phyloP scores from a whole-genome alignment of 2,797 vertebrate species.

The Chelidonichthys spinosus region DNA sequence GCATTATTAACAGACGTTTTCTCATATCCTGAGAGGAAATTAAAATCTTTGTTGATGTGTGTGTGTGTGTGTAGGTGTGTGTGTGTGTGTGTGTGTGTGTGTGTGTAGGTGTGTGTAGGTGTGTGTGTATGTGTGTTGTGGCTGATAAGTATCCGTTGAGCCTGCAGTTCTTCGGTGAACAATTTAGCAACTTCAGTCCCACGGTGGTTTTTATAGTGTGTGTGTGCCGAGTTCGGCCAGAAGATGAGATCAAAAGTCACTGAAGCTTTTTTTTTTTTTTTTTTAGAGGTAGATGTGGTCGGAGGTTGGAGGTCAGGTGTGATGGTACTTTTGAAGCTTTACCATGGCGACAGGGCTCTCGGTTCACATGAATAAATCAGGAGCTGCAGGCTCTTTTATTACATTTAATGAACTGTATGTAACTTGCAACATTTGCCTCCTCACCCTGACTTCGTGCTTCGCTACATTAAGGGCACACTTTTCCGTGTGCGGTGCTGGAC shows the following conservation, averaged over 20 bases:
- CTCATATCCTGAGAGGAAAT: constrained; percentile 86
- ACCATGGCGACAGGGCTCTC: not conserved
- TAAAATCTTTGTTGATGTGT: constrained; percentile 64
- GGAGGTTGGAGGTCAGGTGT: not conserved
- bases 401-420: not conserved
- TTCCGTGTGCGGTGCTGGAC: no score
- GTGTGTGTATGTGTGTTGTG: constrained; percentile 4
- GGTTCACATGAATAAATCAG: not conserved
- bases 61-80: constrained; percentile 18
- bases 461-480: no score
- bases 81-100: constrained; percentile 28
- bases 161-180: constrained; percentile 25
- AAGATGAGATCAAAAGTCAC: constrained; percentile 15
- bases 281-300: not conserved
- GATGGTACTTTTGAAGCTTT: not conserved
- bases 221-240: not conserved
- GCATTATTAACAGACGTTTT: constrained; percentile 79
- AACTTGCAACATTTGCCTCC: not conserved
- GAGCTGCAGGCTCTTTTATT: not conserved
- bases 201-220: constrained; percentile 1
- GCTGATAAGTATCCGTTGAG: constrained; percentile 45
- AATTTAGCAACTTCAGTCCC: constrained; percentile 31
- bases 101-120: constrained; percentile 10
- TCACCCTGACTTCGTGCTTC: no score
- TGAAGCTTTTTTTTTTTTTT: not conserved